These are phyloP conservation scores for Sparus aurata DNA, from an alignment of 2,797 vertebrate species.

Conservation along the genomic window DNA sequence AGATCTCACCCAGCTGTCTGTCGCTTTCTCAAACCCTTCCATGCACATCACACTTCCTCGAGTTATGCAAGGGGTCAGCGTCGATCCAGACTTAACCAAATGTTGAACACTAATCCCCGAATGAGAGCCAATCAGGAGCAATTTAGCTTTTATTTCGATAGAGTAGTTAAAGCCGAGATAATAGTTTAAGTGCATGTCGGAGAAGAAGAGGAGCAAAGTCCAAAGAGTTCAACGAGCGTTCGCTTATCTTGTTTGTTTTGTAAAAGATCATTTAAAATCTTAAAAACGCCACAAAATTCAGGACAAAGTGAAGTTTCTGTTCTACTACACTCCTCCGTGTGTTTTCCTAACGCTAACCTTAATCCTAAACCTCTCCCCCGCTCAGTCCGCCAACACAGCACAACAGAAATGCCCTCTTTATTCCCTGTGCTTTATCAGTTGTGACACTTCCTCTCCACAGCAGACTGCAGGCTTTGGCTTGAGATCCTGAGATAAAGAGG, in stretches of 20 bases:
- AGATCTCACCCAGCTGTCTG: not conserved
- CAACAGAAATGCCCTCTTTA: conserved; percentile 24
- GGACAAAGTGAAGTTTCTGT: too few relatives aligned
- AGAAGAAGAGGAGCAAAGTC: conserved; percentile 25
- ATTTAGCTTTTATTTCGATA: not conserved
- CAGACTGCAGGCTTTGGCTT: conserved; percentile 48
- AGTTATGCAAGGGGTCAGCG: conserved; percentile 34
- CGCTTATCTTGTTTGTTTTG: not conserved
- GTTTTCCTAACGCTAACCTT: conserved; percentile 21
- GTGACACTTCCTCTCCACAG: conserved; percentile 51
- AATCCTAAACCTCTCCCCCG: conserved; percentile 25
- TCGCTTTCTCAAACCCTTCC: not conserved
- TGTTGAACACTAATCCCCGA: conserved; percentile 43
- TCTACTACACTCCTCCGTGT: not conserved
- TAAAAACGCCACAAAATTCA: not conserved
- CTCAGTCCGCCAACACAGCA: conserved; percentile 5
- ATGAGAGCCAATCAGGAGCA: conserved; percentile 13
- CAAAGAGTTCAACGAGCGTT: not conserved
- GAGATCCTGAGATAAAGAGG: conserved; percentile 61
- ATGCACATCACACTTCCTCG: not conserved
- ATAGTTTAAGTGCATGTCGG: not conserved
- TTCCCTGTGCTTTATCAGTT: conserved; percentile 48
- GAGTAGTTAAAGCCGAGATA: conserved; percentile 16
- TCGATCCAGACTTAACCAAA: conserved; percentile 30
- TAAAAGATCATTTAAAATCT: not conserved